A percentile compares a stretch with the other conserved stretches of the same genome.
Conservation (phyloP, 2,888 invertebrate species). For the Aleiodes alternator region DNA sequence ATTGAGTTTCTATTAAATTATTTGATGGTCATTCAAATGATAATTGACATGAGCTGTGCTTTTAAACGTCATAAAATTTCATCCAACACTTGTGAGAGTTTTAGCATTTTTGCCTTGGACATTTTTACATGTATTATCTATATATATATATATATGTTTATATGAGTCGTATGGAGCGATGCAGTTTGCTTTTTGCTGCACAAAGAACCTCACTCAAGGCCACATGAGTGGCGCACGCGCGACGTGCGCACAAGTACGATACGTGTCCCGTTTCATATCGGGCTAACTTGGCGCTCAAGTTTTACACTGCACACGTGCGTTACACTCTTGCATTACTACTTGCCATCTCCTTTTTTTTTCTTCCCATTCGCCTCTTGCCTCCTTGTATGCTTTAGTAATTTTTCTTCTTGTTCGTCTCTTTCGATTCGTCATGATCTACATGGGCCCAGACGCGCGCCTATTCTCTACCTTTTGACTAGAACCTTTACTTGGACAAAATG, state of each 20-base stretch:
- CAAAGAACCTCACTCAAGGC: constrained; percentile 75
- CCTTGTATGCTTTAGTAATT: constrained; percentile 27
- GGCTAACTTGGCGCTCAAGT: constrained; percentile 31
- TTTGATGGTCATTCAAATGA: too few species aligned
- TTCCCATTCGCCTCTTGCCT: constrained; percentile 7
- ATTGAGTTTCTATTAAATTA: too few species aligned
- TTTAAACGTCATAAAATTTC: not conserved
- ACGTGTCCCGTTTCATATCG: constrained; percentile 46
- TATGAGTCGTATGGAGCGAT: constrained; percentile 47
- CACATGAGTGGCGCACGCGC: constrained; percentile 62
- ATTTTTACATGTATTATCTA: constrained; percentile 33
- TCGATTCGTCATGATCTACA: constrained; percentile 23
- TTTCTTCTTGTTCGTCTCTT: constrained; percentile 3
- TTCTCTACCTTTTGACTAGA: constrained; percentile 30
- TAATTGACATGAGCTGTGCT: not conserved
- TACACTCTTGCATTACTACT: constrained; percentile 37
- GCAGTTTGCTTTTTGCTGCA: constrained; percentile 68
- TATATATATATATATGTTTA: not conserved
- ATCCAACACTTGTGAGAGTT: constrained; percentile 6
- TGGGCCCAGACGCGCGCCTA: constrained; percentile 29
- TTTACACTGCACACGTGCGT: constrained; percentile 42
- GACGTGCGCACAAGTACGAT: constrained; percentile 46
- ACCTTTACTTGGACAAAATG: not conserved
- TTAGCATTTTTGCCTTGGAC: constrained; percentile 33
- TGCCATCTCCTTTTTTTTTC: constrained; percentile 8